Percentiles rank a stretch among this genome's conserved stretches.
These are phyloP conservation scores for Ciconia stormi DNA, from an alignment of 2,113 vertebrate species.

Conservation along the genomic window DNA sequence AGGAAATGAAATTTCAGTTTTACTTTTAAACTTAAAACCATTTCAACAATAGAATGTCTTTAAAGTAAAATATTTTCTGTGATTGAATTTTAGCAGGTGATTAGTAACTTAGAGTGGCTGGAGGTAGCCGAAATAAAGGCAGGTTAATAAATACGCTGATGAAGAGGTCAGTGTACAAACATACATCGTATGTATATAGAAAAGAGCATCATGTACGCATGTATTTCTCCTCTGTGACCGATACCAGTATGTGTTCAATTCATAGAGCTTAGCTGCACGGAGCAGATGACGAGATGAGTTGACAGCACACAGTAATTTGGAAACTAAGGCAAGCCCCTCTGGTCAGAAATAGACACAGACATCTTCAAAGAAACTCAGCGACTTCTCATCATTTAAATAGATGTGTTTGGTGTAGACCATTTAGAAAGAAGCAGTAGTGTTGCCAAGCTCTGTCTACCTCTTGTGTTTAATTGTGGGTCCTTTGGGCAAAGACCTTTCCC, in stretches of 20 bases:
- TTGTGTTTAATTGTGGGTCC: not conserved
- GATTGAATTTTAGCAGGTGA: not conserved
- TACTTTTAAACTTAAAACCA: not conserved
- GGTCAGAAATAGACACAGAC: not conserved
- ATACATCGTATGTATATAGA: fast-evolving
- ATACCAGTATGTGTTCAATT: fast-evolving
- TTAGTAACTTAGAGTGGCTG: not conserved
- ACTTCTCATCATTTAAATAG: not conserved
- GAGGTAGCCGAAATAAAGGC: not conserved
- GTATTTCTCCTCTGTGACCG: not conserved
- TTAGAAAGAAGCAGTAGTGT: not conserved
- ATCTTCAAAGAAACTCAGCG: not conserved
- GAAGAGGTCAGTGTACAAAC: not conserved
- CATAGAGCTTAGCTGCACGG: fast-evolving
- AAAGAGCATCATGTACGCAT: fast-evolving
- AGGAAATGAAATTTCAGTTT: not conserved
- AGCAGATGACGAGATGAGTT: not conserved
- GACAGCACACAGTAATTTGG: not conserved
- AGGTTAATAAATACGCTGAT: not conserved
- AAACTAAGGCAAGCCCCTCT: not conserved
- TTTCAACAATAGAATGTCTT: not conserved
- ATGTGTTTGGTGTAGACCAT: fast-evolving
- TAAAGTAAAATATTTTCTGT: not conserved
- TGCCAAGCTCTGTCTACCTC: not conserved
- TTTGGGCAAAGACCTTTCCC: not conserved